phyloP scores from a whole-genome alignment of 1,140 invertebrate species.

The Glossosoma conforme region DNA sequence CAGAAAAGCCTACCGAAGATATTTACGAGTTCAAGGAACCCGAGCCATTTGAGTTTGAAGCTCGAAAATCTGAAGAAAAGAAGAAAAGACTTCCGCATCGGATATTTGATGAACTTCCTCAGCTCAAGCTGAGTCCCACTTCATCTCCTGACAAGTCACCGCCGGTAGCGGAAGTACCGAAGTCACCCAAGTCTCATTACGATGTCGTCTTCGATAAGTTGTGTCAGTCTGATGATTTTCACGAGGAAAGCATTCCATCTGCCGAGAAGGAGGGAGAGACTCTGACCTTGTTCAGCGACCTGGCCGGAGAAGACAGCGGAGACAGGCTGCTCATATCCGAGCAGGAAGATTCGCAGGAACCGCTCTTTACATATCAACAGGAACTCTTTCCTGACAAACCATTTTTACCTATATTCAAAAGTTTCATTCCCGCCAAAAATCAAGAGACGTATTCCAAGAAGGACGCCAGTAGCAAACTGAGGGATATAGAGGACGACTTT shows the following conservation, averaged over 20 bases:
- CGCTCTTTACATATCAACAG: conserved; percentile 54
- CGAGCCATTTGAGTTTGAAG: conserved; percentile 78
- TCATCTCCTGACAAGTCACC: conserved; percentile 38
- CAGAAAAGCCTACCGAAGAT: conserved; percentile 58
- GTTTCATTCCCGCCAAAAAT: conserved; percentile 49
- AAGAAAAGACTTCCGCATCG: conserved; percentile 52
- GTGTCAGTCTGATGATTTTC: conserved; percentile 41
- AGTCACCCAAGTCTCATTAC: conserved; percentile 29
- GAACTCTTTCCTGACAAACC: conserved; percentile 49
- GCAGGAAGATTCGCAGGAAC: conserved; percentile 56
- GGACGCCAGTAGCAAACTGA: conserved; percentile 47
- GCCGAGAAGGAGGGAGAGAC: conserved; percentile 28
- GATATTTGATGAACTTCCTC: conserved; percentile 53
- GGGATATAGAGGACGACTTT: conserved; percentile 47
- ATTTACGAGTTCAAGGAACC: conserved; percentile 87
- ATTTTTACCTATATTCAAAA: conserved; percentile 47
- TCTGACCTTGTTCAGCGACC: conserved; percentile 47
- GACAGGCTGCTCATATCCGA: conserved; percentile 52
- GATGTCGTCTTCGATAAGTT: conserved; percentile 52
- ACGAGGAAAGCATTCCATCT: conserved; percentile 13
- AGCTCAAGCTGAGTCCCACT: conserved; percentile 45
- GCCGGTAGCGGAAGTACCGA: conserved; percentile 19
- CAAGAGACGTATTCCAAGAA: conserved; percentile 51
- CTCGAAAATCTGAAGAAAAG: conserved; percentile 56
- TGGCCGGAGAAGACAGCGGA: conserved; percentile 48